Conservation (phyloP, 2,113 vertebrate species). For the Semicossyphus pulcher region DNA sequence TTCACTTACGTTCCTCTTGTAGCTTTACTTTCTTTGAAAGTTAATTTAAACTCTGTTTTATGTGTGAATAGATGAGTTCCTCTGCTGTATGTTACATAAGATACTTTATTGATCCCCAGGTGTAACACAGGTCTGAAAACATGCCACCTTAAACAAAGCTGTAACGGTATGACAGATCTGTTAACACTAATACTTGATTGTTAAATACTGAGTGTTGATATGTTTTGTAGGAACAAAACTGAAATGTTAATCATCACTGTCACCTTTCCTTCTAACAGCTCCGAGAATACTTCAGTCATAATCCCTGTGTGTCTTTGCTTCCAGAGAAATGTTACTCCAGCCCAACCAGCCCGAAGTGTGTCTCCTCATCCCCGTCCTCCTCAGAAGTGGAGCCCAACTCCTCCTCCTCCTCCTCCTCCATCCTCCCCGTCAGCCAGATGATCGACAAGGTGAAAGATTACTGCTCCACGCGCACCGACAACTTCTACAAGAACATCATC, state of each 20-base stretch:
- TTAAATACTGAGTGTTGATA: too few relatives aligned
- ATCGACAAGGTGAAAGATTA: constrained; percentile 95
- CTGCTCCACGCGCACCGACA: constrained; percentile 91
- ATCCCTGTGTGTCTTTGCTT: background rate
- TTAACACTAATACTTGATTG: constrained; percentile 5
- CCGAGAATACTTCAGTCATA: background rate
- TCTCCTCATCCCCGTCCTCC: constrained; percentile 73
- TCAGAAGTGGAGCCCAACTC: constrained; percentile 85
- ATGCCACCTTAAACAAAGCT: background rate
- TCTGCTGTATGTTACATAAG: background rate
- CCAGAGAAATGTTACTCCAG: constrained; percentile 87
- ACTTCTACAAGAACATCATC: constrained; percentile 98
- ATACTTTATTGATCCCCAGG: too few relatives aligned
- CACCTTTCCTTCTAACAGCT: background rate
- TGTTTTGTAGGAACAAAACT: too few relatives aligned
- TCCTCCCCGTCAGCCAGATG: constrained; percentile 94
- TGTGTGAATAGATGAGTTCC: background rate
- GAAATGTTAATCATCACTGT: too few relatives aligned
- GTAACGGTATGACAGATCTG: background rate
- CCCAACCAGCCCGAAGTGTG: constrained; percentile 86
- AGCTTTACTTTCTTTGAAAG: background rate
- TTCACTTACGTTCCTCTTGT: constrained; percentile 8
- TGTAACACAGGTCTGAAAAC: background rate
- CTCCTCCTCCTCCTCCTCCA: constrained; percentile 85
- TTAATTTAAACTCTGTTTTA: background rate